phyloP scores from a whole-genome alignment of 37 sponge, comb jelly and placozoan genomes.

The Aplysina aerophoba region DNA sequence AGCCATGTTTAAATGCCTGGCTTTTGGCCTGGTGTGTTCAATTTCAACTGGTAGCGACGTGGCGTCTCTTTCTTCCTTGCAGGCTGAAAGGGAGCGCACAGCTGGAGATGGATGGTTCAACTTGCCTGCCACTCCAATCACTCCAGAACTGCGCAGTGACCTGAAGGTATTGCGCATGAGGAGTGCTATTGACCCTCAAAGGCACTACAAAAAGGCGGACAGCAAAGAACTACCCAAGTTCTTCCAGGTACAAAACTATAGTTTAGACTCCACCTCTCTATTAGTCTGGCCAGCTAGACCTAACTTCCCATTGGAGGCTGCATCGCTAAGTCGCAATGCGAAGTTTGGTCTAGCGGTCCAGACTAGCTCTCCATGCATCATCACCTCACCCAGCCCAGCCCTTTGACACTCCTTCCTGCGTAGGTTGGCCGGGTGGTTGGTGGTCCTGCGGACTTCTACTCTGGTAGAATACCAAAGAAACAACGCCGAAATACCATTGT shows the following conservation, averaged over 20 bases:
- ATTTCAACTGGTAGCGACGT: too few relatives aligned
- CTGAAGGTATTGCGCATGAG: slow-evolving; percentile 72
- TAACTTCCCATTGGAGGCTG: too few relatives aligned
- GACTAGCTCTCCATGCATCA: too few relatives aligned
- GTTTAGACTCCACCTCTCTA: background rate
- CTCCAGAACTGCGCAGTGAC: slow-evolving; percentile 74
- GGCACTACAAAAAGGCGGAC: slow-evolving; percentile 72
- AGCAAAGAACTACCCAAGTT: slow-evolving; percentile 69
- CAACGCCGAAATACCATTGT: slow-evolving; percentile 67
- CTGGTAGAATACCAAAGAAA: slow-evolving; percentile 61
- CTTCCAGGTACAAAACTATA: slow-evolving; percentile 64
- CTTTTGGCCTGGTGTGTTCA: too few relatives aligned
- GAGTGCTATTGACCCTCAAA: slow-evolving; percentile 64
- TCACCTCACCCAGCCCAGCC: too few relatives aligned
- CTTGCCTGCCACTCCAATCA: slow-evolving; percentile 70
- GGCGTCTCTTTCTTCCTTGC: background rate
- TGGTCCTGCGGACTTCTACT: slow-evolving; percentile 82
- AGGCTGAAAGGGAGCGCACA: slow-evolving; percentile 53
- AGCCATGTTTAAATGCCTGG: too few relatives aligned
- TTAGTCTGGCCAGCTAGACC: too few relatives aligned
- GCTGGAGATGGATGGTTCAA: slow-evolving; percentile 79
- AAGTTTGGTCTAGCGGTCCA: too few relatives aligned
- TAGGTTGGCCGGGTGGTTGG: slow-evolving; percentile 63
- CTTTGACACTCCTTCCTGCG: background rate
- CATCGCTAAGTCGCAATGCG: too few relatives aligned